Evolutionary conservation across 2,888 invertebrate species (phyloP).

Genomic region (Drosophila nigricruria): DNA sequence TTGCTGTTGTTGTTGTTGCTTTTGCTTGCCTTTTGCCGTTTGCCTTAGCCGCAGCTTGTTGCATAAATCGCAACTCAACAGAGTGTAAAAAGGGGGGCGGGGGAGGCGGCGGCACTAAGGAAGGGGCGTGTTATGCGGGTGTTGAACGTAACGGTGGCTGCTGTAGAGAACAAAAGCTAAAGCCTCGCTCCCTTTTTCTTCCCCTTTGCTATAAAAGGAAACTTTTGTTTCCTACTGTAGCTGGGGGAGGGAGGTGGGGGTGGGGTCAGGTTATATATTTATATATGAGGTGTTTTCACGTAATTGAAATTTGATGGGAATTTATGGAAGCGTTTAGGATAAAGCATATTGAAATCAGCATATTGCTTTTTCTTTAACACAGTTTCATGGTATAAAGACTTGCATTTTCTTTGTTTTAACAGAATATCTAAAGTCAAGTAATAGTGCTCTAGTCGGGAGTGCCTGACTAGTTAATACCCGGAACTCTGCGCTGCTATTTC

Average conservation of each 20-base stretch:
- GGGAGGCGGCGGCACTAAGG: neutral
- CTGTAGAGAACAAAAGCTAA: conserved; percentile 4
- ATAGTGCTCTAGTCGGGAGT: neutral
- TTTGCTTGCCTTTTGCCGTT: conserved; percentile 24
- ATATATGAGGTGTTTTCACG: neutral
- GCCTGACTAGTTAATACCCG: neutral
- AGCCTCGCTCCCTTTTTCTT: neutral
- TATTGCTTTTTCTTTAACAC: neutral
- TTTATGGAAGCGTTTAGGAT: neutral
- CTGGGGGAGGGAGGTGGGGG: neutral
- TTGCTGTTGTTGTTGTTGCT: conserved; percentile 16
- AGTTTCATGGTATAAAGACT: neutral
- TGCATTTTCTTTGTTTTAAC: neutral
- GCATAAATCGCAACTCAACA: conserved; percentile 68
- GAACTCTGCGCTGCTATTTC: neutral
- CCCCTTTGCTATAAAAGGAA: neutral
- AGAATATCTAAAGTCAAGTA: neutral
- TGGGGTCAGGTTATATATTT: neutral
- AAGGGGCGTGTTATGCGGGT: conserved; percentile 6
- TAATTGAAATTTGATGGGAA: conserved; percentile 11
- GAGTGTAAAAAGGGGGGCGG: conserved; percentile 59
- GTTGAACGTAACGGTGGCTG: conserved; percentile 39
- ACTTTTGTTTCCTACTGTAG: neutral
- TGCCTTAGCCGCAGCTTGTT: conserved; percentile 53
- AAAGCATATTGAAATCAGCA: neutral